These are phyloP conservation scores for Rhagonycha lutea DNA, from an alignment of 2,888 invertebrate species.

Conservation along the genomic window DNA sequence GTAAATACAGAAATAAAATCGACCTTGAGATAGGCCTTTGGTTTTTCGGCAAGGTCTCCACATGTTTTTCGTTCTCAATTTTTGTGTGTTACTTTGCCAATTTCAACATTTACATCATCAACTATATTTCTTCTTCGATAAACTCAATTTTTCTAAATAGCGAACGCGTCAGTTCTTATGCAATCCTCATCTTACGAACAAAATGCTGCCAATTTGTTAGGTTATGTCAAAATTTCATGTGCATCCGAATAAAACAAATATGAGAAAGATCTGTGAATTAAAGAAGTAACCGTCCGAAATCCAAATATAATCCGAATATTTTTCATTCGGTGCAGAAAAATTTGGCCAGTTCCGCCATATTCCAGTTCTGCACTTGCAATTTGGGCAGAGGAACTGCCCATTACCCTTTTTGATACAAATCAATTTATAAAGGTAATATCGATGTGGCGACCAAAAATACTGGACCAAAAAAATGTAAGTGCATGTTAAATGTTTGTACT, in stretches of 20 bases:
- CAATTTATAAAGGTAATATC: not conserved
- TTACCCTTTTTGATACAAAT: not conserved
- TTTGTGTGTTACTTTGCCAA: not conserved
- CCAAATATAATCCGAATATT: not conserved
- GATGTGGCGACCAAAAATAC: not conserved
- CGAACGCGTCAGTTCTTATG: not conserved
- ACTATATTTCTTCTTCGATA: constrained; percentile 1
- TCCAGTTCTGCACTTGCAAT: not conserved
- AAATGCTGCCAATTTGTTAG: not conserved
- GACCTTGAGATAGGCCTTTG: constrained; percentile 15
- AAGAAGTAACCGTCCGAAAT: not conserved
- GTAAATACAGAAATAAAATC: constrained; percentile 6
- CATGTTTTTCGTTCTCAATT: constrained; percentile 9
- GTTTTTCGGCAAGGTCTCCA: constrained; percentile 14
- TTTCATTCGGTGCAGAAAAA: not conserved
- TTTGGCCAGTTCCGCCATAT: not conserved
- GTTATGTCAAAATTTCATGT: not conserved
- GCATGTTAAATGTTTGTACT: not conserved
- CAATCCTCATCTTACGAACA: not conserved
- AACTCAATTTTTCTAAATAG: not conserved
- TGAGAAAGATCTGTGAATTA: not conserved
- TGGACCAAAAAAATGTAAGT: not conserved
- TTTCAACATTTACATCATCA: constrained; percentile 1
- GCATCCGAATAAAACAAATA: not conserved
- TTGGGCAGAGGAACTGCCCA: not conserved